Evolutionary conservation across 2,888 invertebrate species (phyloP), one percentile per base, ranked within the genome.

Genomic region (Morpho helenor): DNA sequence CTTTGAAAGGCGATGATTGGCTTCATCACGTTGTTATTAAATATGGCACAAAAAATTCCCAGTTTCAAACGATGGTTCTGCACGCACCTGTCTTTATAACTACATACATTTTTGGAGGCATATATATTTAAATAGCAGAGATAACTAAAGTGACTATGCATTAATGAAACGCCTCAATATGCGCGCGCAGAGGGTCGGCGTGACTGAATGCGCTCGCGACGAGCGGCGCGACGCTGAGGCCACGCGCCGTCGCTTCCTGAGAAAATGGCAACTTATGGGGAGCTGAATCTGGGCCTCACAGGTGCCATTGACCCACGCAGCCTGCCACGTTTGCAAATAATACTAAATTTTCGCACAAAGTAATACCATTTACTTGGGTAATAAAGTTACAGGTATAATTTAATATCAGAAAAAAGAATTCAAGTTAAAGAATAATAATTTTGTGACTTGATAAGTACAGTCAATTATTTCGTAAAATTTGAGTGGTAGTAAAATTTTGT

Each of bases 261-360:
- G 88, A 89, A 88, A 88, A 88, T 87, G 79, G 85, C 87, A 86
- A 87, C 81, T 88, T 87, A 87, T 82, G 81, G 84, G 85, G 84
- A 86, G 86, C 80, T 84, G 82, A 87, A 87, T 86, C 87, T 86
- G 86, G 83, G 81, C 74, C 80, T 84, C 76, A 66, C 79, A 76
- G 79, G 85, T 86, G 87, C 82, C 85, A 80, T 80, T 87, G 87
- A 89, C 87, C 87, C 75, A 69, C 68, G 68, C 77, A 80, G 80
- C 81, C 76, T 81, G 77, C 77, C 73, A 76, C 77, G 78, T 76
- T 79, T 31, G 31, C 31, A 31, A 1, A 31, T 31, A 31, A 31
- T 31, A 31, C 31, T 31, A 31, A 31, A 31, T 31, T 31, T 31
- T 31, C 5, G 31, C 31, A 5, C 31, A 31, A 31, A 31, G 31